phyloP scores from a whole-genome alignment of 2,888 invertebrate genomes.

The Synergus itoensis region DNA sequence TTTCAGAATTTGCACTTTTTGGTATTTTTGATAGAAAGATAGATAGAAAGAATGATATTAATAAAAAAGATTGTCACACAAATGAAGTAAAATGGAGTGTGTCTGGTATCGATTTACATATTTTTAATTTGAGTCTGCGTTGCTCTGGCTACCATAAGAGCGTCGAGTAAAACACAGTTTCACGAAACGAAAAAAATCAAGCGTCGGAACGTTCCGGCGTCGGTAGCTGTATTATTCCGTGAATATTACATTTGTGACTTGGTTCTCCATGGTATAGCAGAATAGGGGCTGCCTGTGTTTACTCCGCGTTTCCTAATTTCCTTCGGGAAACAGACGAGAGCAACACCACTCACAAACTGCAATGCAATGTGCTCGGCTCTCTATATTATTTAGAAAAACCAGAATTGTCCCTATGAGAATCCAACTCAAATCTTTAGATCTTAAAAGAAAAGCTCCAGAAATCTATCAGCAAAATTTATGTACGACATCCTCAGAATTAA shows the following conservation, averaged over 20 bases:
- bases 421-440: constrained; percentile 52
- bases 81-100: not conserved
- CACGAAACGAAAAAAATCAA: constrained; percentile 25
- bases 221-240: constrained; percentile 72
- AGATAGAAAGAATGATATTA: not conserved
- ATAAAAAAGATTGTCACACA: not conserved
- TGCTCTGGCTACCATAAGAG: constrained; percentile 55
- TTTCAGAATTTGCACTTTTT: too few relatives aligned
- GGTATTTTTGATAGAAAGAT: too few relatives aligned
- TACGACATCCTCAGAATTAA: not conserved
- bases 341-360: constrained; percentile 71
- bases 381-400: constrained; percentile 67
- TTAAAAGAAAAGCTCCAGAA: not conserved
- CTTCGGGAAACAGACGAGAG: constrained; percentile 75
- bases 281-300: constrained; percentile 60
- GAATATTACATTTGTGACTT: constrained; percentile 78
- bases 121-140: constrained; percentile 54
- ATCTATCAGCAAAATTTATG: not conserved
- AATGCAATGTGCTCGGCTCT: constrained; percentile 62
- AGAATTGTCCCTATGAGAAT: constrained; percentile 58
- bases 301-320: constrained; percentile 76
- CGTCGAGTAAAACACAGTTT: constrained; percentile 44
- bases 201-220: constrained; percentile 47
- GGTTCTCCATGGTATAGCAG: constrained; percentile 55
- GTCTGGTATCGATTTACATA: constrained; percentile 50